phyloP scores from a whole-genome alignment of 1,140 invertebrate genomes.

The Arion vulgaris region DNA sequence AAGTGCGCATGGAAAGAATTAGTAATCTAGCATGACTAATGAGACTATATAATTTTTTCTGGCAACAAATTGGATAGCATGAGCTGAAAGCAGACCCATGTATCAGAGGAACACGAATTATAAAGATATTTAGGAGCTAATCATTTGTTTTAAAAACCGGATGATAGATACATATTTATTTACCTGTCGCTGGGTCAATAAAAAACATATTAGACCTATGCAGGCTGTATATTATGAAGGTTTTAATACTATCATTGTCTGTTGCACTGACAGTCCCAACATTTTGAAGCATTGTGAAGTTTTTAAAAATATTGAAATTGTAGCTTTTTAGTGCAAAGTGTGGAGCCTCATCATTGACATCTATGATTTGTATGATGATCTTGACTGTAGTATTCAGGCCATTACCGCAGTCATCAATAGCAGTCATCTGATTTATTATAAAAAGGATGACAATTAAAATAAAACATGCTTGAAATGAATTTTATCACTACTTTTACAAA shows the following conservation, averaged over 20 bases:
- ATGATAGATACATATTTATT: no score
- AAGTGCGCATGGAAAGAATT: no score
- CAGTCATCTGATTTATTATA: slow-evolving; percentile 33
- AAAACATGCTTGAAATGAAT: no score
- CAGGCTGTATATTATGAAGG: background rate
- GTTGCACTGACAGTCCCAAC: slow-evolving; percentile 44
- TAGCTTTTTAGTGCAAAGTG: slow-evolving; percentile 71
- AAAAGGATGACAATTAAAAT: no score
- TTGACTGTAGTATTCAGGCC: slow-evolving; percentile 13
- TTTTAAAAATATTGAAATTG: slow-evolving; percentile 53
- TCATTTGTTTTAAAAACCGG: no score
- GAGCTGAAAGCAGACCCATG: no score
- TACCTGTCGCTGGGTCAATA: slow-evolving; percentile 11
- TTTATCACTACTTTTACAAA: no score
- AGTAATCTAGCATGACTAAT: no score
- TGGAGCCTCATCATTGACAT: slow-evolving; percentile 63
- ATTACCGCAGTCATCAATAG: slow-evolving; percentile 31
- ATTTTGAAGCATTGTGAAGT: background rate
- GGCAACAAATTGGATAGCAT: no score
- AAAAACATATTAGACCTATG: slow-evolving; percentile 2
- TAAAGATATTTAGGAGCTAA: no score
- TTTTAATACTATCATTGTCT: slow-evolving; percentile 43
- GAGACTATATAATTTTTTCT: no score
- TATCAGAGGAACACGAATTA: no score
- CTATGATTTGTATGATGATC: slow-evolving; percentile 42